phyloP scores from a whole-genome alignment of 1,140 invertebrate species.

The Ctenoplectra terminalis region DNA sequence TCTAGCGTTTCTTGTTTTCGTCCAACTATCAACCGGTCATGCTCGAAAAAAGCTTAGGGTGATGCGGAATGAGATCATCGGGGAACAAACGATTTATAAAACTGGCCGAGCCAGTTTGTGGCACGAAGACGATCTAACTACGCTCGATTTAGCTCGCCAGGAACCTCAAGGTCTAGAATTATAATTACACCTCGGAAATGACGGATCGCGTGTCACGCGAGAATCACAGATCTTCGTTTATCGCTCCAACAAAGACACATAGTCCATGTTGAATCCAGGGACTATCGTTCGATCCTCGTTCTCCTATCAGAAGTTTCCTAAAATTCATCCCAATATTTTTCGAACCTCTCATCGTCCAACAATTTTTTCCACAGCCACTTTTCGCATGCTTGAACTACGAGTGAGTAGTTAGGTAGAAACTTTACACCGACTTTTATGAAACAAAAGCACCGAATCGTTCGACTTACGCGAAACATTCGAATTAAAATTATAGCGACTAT shows the following conservation, averaged over 20 bases:
- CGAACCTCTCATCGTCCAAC: too few relatives aligned
- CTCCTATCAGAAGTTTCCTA: too few relatives aligned
- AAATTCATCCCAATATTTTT: too few relatives aligned
- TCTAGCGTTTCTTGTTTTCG: background rate
- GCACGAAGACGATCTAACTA: background rate
- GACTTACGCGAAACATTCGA: too few relatives aligned
- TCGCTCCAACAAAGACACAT: background rate
- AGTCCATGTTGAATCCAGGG: too few relatives aligned
- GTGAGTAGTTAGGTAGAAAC: too few relatives aligned
- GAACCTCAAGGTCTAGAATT: slow-evolving; percentile 30
- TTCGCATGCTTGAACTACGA: too few relatives aligned
- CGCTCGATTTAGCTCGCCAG: slow-evolving; percentile 29
- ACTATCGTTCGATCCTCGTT: background rate
- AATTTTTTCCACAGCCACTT: too few relatives aligned
- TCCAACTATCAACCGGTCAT: background rate
- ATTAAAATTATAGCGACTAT: too few relatives aligned
- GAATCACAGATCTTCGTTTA: slow-evolving; percentile 2
- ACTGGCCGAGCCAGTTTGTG: too few relatives aligned
- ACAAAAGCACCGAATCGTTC: too few relatives aligned
- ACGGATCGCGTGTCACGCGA: slow-evolving; percentile 42
- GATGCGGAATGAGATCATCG: background rate
- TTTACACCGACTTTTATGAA: too few relatives aligned
- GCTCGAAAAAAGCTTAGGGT: background rate
- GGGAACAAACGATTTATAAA: background rate
- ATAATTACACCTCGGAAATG: slow-evolving; percentile 36